Evolutionary conservation across 2,113 vertebrate genomes (phyloP).

Genomic region (Elaphurus davidianus): DNA sequence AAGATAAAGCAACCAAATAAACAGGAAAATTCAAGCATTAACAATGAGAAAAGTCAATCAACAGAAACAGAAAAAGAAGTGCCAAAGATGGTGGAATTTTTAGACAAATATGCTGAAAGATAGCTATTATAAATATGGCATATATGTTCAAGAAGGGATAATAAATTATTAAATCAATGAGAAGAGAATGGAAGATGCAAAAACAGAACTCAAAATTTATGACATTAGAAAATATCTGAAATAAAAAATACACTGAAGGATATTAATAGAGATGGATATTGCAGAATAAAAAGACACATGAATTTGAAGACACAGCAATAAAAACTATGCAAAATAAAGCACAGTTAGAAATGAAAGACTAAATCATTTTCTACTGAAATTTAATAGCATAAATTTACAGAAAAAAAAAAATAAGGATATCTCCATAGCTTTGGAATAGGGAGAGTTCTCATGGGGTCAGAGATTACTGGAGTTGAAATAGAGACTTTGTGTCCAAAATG

Average conservation of each 20-base stretch:
- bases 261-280: neutral
- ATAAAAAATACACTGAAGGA: neutral
- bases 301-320: neutral
- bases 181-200: neutral
- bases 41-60: neutral
- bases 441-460: neutral
- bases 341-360: neutral
- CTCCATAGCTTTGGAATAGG: neutral
- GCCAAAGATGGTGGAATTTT: neutral
- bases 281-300: neutral
- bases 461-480: neutral
- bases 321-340: neutral
- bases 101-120: neutral
- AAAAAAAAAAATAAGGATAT: neutral
- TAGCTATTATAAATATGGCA: neutral
- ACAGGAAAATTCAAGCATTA: neutral
- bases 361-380: neutral
- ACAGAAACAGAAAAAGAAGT: neutral
- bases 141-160: neutral
- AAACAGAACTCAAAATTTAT: neutral
- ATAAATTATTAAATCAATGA: neutral
- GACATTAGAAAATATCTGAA: neutral
- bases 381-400: neutral
- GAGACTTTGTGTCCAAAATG: neutral
- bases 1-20: neutral